Percentiles rank a stretch among this genome's conserved stretches.
Evolutionary conservation across 2,888 invertebrate species (phyloP).

Genomic region (Amphimallon solstitiale): DNA sequence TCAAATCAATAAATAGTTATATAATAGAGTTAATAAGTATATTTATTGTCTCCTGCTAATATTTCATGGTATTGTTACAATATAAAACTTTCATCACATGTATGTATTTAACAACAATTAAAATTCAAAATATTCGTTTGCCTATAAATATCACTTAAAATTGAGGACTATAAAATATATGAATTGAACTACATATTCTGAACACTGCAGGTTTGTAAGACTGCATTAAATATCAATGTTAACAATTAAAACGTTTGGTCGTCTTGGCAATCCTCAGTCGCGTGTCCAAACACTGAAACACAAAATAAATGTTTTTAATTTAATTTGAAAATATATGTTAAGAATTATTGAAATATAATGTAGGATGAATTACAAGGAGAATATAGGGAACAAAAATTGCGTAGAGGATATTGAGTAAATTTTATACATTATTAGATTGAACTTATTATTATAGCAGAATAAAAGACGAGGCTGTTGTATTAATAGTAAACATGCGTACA

Average conservation of each 20-base stretch:
- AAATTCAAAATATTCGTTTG: constrained; percentile 6
- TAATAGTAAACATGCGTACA: no score
- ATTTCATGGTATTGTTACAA: background rate
- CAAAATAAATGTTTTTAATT: constrained; percentile 51
- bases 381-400: no score
- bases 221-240: background rate
- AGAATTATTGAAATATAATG: background rate
- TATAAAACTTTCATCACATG: no score
- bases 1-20: constrained; percentile 12
- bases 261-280: constrained; percentile 86
- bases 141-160: constrained; percentile 6
- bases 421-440: no score
- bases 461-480: no score
- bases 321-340: background rate
- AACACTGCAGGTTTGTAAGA: constrained; percentile 40
- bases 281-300: constrained; percentile 89
- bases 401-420: no score
- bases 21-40: background rate
- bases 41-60: constrained; percentile 18
- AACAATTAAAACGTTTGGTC: constrained; percentile 78
- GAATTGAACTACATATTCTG: constrained; percentile 7
- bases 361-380: no score
- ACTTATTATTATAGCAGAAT: no score
- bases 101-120: constrained; percentile 3
- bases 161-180: constrained; percentile 24